Evolutionary conservation across 2,888 invertebrate species (phyloP), one percentile per base, ranked within the genome.

Genomic region (Erynnis tages): DNA sequence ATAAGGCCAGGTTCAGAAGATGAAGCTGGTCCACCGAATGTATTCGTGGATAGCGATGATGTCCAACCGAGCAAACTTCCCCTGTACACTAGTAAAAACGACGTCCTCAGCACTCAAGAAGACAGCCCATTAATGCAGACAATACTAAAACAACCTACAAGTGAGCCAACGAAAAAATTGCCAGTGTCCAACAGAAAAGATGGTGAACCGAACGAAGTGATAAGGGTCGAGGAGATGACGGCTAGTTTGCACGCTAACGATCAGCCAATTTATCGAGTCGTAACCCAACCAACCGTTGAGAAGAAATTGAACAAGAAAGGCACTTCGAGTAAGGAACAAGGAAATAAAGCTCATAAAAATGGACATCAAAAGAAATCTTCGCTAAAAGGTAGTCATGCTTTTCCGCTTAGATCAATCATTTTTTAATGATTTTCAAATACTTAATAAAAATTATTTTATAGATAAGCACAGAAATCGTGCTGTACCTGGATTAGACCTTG

Each of bases 301-400:
- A 85, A 82, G 65, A 88, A 89, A 66, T 65, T 69, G 29, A 84
- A 79, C 56, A 89, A 87, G 60, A 88, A 88, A 65, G 72, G 61
- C 44, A 67, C 67, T 48, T 55, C 65, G 10, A 64, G 73, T 40
- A 88, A 88, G 56, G 84, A 86, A 25, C 76, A 73, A 55, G 69
- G 68, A 27, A 72, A 61, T 34, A 87, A 87, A 52, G 70, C 75
- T 6, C 74, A 78, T 32, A 88, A 89, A 69, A 69, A 73, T 32
- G 82, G 82, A 21, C 87, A 87, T 66, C 84, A 82, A 59, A 89
- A 88, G 66, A 89, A 89, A 60, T 82, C 84, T 25, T 82, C 87
- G n/a, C 60, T 82, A 45, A 89, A 89, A 81, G 89, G 89, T 88
- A 59, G 55, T 34, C n/a, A n/a, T n/a, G n/a, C n/a, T n/a, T 53